phyloP scores from a whole-genome alignment of 2,888 invertebrate genomes.

The Xestia c-nigrum region DNA sequence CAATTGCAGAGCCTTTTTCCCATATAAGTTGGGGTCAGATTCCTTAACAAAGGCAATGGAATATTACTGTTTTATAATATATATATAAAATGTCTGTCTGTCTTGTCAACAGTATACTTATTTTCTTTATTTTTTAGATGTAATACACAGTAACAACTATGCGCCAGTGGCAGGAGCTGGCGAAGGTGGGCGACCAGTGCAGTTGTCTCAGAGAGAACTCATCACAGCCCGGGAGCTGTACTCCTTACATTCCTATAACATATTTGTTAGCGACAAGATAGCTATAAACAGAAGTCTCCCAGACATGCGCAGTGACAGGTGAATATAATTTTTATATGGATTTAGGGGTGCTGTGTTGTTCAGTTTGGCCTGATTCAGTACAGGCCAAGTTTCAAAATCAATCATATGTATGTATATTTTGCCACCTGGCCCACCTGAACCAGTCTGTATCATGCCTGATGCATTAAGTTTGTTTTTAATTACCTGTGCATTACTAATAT shows the following conservation, averaged over 20 bases:
- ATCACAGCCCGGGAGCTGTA: conserved; percentile 95
- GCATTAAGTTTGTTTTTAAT: not conserved
- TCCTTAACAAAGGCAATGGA: not conserved
- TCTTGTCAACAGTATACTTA: not conserved
- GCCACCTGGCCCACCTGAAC: not conserved
- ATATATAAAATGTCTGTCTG: not conserved
- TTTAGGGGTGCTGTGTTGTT: not conserved
- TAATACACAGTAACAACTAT: conserved; percentile 94
- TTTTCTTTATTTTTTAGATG: conserved; percentile 82
- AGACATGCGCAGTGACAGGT: conserved; percentile 96
- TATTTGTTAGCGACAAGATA: conserved; percentile 96
- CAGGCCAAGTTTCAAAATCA: not conserved
- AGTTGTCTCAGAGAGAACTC: conserved; percentile 93
- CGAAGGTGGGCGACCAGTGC: conserved; percentile 94
- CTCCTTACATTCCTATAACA: conserved; percentile 96
- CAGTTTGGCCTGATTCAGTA: not conserved
- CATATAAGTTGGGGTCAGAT: not conserved
- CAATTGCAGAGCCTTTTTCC: not conserved
- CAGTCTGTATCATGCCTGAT: not conserved
- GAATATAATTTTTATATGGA: conserved; percentile 2
- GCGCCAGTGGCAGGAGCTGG: conserved; percentile 94
- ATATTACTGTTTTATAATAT: not conserved
- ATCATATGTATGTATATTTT: not conserved
- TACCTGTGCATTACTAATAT: not conserved
- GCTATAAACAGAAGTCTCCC: conserved; percentile 95